Evolutionary conservation across 2,888 invertebrate genomes (phyloP).

Genomic region (Caenorhabditis sp.): DNA sequence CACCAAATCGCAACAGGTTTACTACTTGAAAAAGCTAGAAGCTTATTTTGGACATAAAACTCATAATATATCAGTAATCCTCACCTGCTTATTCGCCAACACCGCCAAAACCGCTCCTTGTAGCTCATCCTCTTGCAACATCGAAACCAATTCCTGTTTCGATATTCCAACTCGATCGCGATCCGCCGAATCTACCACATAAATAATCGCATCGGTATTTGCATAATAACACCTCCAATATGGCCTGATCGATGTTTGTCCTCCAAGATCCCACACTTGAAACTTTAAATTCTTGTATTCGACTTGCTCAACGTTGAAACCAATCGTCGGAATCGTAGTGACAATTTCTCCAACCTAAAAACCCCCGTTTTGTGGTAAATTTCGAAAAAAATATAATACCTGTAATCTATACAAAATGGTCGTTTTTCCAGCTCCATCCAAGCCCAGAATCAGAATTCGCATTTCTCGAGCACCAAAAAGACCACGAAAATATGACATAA

Average conservation of each 20-base stretch:
- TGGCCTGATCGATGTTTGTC: conserved; percentile 94
- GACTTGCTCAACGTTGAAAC: conserved; percentile 98
- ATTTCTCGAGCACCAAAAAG: conserved; percentile 77
- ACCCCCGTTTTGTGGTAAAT: neutral
- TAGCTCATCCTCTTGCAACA: conserved; percentile 81
- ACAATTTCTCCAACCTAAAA: conserved; percentile 66
- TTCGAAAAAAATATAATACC: conserved; percentile 75
- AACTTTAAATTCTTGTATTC: conserved; percentile 98
- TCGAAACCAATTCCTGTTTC: conserved; percentile 79
- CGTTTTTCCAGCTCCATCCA: conserved; percentile 81
- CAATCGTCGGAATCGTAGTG: conserved; percentile 84
- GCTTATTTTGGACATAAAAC: no score
- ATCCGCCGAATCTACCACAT: conserved; percentile 95
- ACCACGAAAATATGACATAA: conserved; percentile 94
- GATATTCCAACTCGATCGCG: conserved; percentile 98
- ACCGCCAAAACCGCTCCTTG: conserved; percentile 94
- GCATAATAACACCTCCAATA: conserved; percentile 99
- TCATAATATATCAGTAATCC: no score
- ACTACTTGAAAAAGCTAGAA: no score
- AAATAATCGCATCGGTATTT: conserved; percentile 99
- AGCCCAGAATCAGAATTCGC: conserved; percentile 76
- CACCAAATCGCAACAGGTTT: no score
- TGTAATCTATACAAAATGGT: conserved; percentile 95
- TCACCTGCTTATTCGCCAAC: conserved; percentile 87
- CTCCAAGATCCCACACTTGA: conserved; percentile 94